Base-by-base conservation (phyloP, 2,113 vertebrate genomes). In the Peucedramus taeniatus region DNA sequence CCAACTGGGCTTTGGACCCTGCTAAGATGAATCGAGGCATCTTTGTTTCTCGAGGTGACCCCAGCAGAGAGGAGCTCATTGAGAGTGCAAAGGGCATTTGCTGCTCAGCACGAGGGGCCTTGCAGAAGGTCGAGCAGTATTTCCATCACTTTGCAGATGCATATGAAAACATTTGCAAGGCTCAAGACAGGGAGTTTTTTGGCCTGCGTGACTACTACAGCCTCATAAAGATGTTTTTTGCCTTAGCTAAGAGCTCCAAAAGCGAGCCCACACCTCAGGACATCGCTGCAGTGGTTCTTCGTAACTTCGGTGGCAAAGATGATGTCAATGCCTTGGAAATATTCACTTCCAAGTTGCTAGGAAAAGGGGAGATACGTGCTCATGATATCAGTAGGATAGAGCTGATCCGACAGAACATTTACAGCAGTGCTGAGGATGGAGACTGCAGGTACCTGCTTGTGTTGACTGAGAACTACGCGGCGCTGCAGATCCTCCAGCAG, bases 21-120 rank as follows among this genome's bases (percentile, higher is more conserved):
- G 99, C 99, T 91, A 99, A 99, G 74, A 99, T 99, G 99, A 99
- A 99, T 97, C 97, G 99, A 91, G 99, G 99, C 33, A 99, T 99
- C 71, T 99, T 99, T 85, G 99, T 99, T 61, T 99, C 99, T 0
- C 99, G 99, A 1, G 98, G 99, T n/a, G 98, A 99, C 85, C 99
- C 99, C 79, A 98, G 96, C 81, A 30, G 89, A 85, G 96, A 80
- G 23, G 99, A 99, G 90, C 98, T 99, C 47, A 97, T 99, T 3
- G 97, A 98, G 90, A 99, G 99, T 0, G 99, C 99, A 0, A 98
- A 92, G 89, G 99, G 99, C 5, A 99, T 99, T 95, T 99, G 99
- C 68, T 98, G 98, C 50, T 99, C 99, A 0, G 98, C 99, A 60
- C 93, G 39, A 19, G 97, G 98, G 68, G 94, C 99, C 72, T 96